Conservation (phyloP, 2,888 invertebrate genomes). For the Perizoma affinitatum region DNA sequence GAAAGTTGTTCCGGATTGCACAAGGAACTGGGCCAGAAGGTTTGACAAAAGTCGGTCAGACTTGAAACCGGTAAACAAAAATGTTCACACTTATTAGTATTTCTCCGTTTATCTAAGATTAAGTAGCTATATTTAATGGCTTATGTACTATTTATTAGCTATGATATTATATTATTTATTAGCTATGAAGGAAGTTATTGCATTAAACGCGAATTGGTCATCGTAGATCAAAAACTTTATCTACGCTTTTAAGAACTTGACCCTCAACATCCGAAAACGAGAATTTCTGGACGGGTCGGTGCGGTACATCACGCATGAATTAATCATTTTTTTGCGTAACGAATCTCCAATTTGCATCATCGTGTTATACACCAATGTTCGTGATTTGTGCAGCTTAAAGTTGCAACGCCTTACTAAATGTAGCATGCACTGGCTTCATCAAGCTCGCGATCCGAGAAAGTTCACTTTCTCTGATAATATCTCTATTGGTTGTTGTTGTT, state of each 20-base stretch:
- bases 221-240: slow-evolving; percentile 25
- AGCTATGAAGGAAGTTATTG: slow-evolving; percentile 14
- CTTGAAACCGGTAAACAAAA: slow-evolving; percentile 17
- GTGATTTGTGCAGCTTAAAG: slow-evolving; percentile 34
- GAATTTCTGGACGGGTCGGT: slow-evolving; percentile 32
- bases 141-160: background rate
- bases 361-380: slow-evolving; percentile 10
- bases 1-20: slow-evolving; percentile 36
- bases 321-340: slow-evolving; percentile 33
- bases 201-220: slow-evolving; percentile 13
- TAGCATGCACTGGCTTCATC: slow-evolving; percentile 48
- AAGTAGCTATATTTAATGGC: too few species aligned
- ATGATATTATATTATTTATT: slow-evolving; percentile 3
- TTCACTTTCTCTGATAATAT: slow-evolving; percentile 64
- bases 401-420: slow-evolving; percentile 35
- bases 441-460: slow-evolving; percentile 64
- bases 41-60: slow-evolving; percentile 26
- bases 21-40: slow-evolving; percentile 29
- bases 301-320: slow-evolving; percentile 27
- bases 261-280: slow-evolving; percentile 36
- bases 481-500: slow-evolving; percentile 43
- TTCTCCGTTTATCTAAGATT: slow-evolving; percentile 14
- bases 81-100: slow-evolving; percentile 13
- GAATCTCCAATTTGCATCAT: slow-evolving; percentile 31
- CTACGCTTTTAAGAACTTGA: slow-evolving; percentile 32